Evolutionary conservation across 2,113 vertebrate species (phyloP), one percentile per base, ranked within the genome.

Genomic region (Lepisosteus osseus): DNA sequence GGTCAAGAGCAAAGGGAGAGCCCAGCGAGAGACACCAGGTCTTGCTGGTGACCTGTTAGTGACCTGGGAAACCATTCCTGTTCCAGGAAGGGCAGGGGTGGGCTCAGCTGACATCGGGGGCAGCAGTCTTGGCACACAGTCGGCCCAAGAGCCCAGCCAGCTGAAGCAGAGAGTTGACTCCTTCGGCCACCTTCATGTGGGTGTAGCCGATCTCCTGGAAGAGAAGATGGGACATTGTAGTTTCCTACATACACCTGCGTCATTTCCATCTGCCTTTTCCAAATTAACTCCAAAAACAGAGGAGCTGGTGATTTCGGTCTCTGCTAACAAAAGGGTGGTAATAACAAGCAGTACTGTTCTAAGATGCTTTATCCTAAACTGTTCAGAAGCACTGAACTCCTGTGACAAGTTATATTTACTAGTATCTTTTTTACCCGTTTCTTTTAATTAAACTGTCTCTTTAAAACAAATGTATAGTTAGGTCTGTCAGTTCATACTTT

Each of bases 151-250:
- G 90, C 3, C 95, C 95, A 0, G 97, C 94, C 95, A 99, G 94
- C 79, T 99, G 97, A 68, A 99, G 81, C 1, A 99, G 90, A 0
- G 97, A 98, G 88, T 94, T 97, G 13, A 99, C 97, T 0, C 97
- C 97, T 82, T 99, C 97, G 0, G 87, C 85, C 68, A 98, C 86
- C 70, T 93, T 93, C 97, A 99, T 95, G 45, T 99, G 95, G 0
- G 95, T 99, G 82, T 94, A 98, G 2, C 97, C 97, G 0, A 99
- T 98, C 76, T 99, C 97, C 97, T 99, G 88, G 6, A 68, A 70
- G 12, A 71, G 80, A 15, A 54, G 29, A 51, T 0, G 66, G 43
- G 12, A 11, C 3, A 51, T 2, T 29, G 14, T 7, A 17, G 65
- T 15, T 4, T 4, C n/a, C 11, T 13, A 8, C n/a, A 59, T 12